Percentiles rank a stretch among this genome's conserved stretches.
phyloP scores from a whole-genome alignment of 2,797 vertebrate genomes.

The Poecilia wingei region DNA sequence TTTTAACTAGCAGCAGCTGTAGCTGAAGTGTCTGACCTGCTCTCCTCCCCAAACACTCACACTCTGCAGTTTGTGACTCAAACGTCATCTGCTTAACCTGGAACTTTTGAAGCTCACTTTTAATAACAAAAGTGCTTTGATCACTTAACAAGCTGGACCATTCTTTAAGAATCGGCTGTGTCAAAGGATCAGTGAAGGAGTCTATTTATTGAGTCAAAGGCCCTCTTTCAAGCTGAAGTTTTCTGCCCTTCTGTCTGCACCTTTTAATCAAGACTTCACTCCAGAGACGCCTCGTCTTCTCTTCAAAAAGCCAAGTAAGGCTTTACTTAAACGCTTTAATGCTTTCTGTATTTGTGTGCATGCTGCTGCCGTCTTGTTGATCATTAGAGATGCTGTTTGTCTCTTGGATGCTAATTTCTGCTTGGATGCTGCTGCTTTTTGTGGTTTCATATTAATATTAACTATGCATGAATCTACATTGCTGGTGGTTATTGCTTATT shows the following conservation, averaged over 20 bases:
- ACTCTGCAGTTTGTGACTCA: not conserved
- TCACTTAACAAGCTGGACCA: not conserved
- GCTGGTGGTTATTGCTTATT: slow-evolving; percentile 25
- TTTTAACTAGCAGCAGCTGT: slow-evolving; percentile 6
- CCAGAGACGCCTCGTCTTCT: not conserved
- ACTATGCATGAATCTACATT: slow-evolving; percentile 25
- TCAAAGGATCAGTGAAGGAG: not conserved
- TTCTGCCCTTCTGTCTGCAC: slow-evolving; percentile 3
- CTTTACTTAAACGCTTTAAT: not conserved
- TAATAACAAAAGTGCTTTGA: not conserved
- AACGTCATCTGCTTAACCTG: not conserved
- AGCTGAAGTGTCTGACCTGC: not conserved
- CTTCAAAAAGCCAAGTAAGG: slow-evolving; percentile 8
- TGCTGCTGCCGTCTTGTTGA: slow-evolving; percentile 3
- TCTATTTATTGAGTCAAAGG: not conserved
- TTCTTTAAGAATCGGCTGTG: not conserved
- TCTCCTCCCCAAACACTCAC: not conserved
- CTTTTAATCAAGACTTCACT: not conserved
- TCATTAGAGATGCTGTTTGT: slow-evolving; percentile 21
- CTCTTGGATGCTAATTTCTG: slow-evolving; percentile 14
- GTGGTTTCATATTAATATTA: slow-evolving; percentile 47
- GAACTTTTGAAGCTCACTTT: not conserved
- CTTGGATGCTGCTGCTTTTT: slow-evolving; percentile 35
- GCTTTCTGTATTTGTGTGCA: not conserved
- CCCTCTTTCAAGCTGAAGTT: not conserved